phyloP scores from a whole-genome alignment of 2,113 vertebrate species.

The Typhlomys cinereus region DNA sequence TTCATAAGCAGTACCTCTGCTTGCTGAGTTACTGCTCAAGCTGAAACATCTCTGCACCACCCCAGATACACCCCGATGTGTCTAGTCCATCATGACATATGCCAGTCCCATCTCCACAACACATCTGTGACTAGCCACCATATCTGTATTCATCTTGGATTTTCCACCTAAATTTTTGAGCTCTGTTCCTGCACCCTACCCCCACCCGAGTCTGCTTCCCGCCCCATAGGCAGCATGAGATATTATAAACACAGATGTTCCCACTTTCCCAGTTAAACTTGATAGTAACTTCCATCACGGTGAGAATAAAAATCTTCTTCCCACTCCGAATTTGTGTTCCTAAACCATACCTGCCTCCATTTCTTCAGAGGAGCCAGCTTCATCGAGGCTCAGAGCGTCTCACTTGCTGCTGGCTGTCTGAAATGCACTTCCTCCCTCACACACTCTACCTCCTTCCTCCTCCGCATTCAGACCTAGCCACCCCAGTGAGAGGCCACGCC shows the following conservation, averaged over 20 bases:
- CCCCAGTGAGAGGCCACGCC: not conserved
- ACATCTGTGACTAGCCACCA: not conserved
- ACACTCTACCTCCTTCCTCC: not conserved
- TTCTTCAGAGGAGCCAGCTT: not conserved
- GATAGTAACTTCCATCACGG: not conserved
- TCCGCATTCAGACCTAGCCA: not conserved
- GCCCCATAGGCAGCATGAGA: not conserved
- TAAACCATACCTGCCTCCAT: not conserved
- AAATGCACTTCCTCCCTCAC: too few species aligned
- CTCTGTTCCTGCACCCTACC: not conserved
- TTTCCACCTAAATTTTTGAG: not conserved
- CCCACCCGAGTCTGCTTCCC: not conserved
- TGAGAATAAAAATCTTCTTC: not conserved
- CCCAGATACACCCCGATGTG: not conserved
- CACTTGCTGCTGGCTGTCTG: not conserved
- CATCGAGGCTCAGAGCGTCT: not conserved
- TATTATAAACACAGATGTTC: not conserved
- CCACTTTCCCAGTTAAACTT: not conserved
- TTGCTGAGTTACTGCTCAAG: not conserved
- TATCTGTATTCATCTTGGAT: not conserved
- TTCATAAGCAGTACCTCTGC: not conserved
- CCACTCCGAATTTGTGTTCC: not conserved
- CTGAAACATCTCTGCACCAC: not conserved
- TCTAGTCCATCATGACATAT: not conserved
- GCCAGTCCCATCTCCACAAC: rapidly evolving